Percentiles rank a stretch among this genome's conserved stretches.
These are phyloP conservation scores for Enteromius paludinosus DNA, from an alignment of 2,797 vertebrate species.

Conservation along the genomic window DNA sequence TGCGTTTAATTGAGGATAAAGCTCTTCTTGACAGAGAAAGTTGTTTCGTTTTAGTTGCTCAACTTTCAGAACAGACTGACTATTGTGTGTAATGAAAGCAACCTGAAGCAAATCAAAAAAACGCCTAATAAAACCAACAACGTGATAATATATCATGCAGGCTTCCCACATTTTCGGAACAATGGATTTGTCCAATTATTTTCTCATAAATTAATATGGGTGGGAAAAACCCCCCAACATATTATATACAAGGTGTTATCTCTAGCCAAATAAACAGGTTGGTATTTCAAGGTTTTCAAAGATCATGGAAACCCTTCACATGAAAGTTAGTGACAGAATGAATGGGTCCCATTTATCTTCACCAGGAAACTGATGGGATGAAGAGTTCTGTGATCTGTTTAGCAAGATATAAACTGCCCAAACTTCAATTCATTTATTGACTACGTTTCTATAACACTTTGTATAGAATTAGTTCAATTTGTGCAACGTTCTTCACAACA, in stretches of 20 bases:
- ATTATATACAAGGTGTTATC: not conserved
- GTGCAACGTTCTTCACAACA: not conserved
- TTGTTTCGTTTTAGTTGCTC: not conserved
- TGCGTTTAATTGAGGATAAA: not conserved
- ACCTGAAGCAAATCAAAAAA: not conserved
- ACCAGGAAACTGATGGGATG: not conserved
- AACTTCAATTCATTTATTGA: not conserved
- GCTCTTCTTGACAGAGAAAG: not conserved
- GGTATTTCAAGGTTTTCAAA: not conserved
- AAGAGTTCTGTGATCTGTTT: not conserved
- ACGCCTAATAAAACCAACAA: conserved; percentile 14
- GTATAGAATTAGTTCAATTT: too few species aligned
- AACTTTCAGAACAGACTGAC: not conserved
- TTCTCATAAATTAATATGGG: not conserved
- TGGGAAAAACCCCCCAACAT: not conserved
- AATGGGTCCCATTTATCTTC: not conserved
- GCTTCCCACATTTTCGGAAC: not conserved
- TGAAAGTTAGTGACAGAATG: not conserved
- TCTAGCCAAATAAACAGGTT: not conserved
- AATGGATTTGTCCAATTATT: not conserved
- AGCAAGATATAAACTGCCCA: not conserved
- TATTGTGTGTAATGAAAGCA: not conserved
- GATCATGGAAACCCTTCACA: not conserved
- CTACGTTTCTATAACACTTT: too few species aligned
- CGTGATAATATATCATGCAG: not conserved